These are phyloP conservation scores for Atherinomorus stipes DNA, from an alignment of 2,113 vertebrate species.

Conservation along the genomic window DNA sequence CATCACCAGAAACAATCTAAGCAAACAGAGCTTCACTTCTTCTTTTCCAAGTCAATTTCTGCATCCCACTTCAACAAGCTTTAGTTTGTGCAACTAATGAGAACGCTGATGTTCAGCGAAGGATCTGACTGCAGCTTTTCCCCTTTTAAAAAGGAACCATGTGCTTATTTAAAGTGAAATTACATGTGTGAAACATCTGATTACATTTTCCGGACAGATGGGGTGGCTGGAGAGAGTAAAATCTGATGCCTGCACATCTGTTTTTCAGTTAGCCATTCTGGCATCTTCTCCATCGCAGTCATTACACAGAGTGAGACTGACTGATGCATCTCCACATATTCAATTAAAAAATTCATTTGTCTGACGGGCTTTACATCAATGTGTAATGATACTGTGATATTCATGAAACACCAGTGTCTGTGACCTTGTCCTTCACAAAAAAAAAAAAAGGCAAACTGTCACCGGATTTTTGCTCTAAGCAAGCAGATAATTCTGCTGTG, in stretches of 20 bases:
- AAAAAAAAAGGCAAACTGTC: slow-evolving; percentile 6
- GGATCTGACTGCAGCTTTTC: not conserved
- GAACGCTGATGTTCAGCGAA: not conserved
- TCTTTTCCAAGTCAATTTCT: not conserved
- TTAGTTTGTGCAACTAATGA: slow-evolving; percentile 6
- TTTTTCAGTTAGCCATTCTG: slow-evolving; percentile 35
- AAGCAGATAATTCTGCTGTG: slow-evolving; percentile 11
- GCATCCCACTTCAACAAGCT: not conserved
- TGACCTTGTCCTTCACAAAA: slow-evolving; percentile 51
- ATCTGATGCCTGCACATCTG: slow-evolving; percentile 51
- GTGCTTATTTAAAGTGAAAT: slow-evolving; percentile 7
- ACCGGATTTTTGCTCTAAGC: not conserved
- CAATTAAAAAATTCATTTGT: slow-evolving; percentile 66
- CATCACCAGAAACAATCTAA: slow-evolving; percentile 1
- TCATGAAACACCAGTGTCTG: slow-evolving; percentile 52
- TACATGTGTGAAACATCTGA: slow-evolving; percentile 15
- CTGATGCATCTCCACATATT: slow-evolving; percentile 55
- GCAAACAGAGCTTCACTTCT: slow-evolving; percentile 17
- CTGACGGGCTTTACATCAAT: slow-evolving; percentile 51
- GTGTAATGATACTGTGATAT: slow-evolving; percentile 58
- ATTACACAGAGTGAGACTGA: slow-evolving; percentile 37
- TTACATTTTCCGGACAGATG: slow-evolving; percentile 30
- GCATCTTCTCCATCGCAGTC: slow-evolving; percentile 28
- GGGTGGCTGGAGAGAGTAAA: slow-evolving; percentile 8
- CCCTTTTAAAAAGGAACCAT: not conserved